Percentiles rank a stretch among this genome's conserved stretches.
Conservation (phyloP, 2,888 invertebrate genomes). For the Lithophane semibrunnea region DNA sequence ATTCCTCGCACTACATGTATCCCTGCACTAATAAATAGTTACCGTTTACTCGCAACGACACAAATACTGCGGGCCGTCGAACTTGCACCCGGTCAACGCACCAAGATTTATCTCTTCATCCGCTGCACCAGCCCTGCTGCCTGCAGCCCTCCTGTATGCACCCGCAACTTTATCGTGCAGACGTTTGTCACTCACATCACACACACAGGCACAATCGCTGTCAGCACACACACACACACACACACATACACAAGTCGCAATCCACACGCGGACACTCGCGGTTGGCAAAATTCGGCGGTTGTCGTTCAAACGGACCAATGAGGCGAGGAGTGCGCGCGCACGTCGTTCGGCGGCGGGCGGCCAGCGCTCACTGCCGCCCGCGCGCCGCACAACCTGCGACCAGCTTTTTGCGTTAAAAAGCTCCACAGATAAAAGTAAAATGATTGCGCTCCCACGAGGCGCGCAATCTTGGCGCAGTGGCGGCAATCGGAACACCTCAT, state of each 20-base stretch:
- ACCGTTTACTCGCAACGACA: slow-evolving; percentile 76
- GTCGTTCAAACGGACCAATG: slow-evolving; percentile 59
- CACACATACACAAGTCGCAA: slow-evolving; percentile 52
- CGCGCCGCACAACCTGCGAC: slow-evolving; percentile 78
- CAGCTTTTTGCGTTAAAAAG: slow-evolving; percentile 86
- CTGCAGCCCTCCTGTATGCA: slow-evolving; percentile 66
- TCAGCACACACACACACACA: slow-evolving; percentile 56
- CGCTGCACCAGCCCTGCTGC: slow-evolving; percentile 69
- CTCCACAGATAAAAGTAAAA: slow-evolving; percentile 81
- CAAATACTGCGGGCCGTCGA: slow-evolving; percentile 74
- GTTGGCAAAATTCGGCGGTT: slow-evolving; percentile 67
- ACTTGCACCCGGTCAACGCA: slow-evolving; percentile 83
- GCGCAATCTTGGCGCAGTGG: slow-evolving; percentile 43
- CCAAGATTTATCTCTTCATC: slow-evolving; percentile 78
- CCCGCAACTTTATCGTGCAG: slow-evolving; percentile 44
- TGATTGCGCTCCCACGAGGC: slow-evolving; percentile 81
- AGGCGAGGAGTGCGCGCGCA: slow-evolving; percentile 57
- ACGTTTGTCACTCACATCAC: slow-evolving; percentile 58
- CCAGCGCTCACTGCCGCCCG: slow-evolving; percentile 80
- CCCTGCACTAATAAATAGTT: slow-evolving; percentile 73
- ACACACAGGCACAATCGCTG: slow-evolving; percentile 55
- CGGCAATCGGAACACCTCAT: slow-evolving; percentile 31
- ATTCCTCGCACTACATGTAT: slow-evolving; percentile 55
- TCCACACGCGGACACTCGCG: slow-evolving; percentile 60
- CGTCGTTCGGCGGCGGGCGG: slow-evolving; percentile 74